Evolutionary conservation across 2,888 invertebrate genomes (phyloP).

Genomic region (Cryptophagus acutangulus): DNA sequence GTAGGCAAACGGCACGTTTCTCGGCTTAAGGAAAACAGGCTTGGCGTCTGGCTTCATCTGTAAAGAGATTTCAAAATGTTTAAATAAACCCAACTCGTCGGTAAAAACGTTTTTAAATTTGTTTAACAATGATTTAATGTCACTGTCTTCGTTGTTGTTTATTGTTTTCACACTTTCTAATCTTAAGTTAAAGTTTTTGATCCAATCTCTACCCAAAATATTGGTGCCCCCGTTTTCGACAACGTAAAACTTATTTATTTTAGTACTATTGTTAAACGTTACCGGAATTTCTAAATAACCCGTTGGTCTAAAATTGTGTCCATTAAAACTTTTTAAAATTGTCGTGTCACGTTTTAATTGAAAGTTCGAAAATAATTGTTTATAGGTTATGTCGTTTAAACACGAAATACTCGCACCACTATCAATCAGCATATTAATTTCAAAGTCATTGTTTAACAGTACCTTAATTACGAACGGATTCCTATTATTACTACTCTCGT

Average conservation of each 20-base stretch:
- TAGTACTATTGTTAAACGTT: not conserved
- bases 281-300: constrained; percentile 7
- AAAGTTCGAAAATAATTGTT: not conserved
- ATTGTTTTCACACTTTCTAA: constrained; percentile 2
- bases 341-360: not conserved
- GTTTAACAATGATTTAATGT: not conserved
- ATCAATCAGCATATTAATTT: not conserved
- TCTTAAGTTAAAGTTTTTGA: constrained; percentile 6
- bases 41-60: constrained; percentile 10
- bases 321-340: constrained; percentile 8
- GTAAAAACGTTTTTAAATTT: constrained; percentile 8
- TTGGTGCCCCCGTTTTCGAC: constrained; percentile 6
- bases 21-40: constrained; percentile 9
- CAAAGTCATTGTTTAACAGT: not conserved
- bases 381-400: not conserved
- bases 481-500: too few species aligned
- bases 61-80: constrained; percentile 8
- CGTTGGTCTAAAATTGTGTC: not conserved
- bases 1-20: constrained; percentile 7
- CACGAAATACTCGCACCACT: constrained; percentile 5
- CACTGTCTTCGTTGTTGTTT: not conserved
- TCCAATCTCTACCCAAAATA: constrained; percentile 7
- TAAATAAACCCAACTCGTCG: constrained; percentile 5
- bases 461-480: too few species aligned
- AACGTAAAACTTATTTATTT: constrained; percentile 5